Base-by-base conservation (phyloP, 37 sponge, comb jelly and placozoan genomes). In the Agelas oroides region DNA sequence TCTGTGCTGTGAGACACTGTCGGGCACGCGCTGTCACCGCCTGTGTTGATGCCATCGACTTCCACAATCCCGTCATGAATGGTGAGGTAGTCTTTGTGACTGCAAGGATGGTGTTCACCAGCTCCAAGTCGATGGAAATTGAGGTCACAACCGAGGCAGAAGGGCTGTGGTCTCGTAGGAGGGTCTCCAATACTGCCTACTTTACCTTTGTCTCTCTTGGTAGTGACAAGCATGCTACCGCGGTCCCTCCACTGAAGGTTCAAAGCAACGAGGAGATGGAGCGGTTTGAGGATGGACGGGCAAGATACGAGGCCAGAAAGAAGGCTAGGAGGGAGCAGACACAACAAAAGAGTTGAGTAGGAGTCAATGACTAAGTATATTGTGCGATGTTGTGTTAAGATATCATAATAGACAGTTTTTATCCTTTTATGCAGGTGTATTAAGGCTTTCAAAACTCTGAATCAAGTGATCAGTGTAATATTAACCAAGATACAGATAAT, bases 131-230 rank as follows among this genome's bases (percentile, higher is more conserved):
- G 23, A 84, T 96, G 85, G 80, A 85, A 72, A 85, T 96, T 77
- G 87, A 90, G 67, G 89, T 92, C 23, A 73, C 70, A 0, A 77
- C 80, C 0, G 86, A 89, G 24, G 86, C 95, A 2, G 95, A 93
- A 46, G 82, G 92, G 41, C 59, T 79, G 46, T 34, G 1, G 16
- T 27, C 73, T 1, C 74, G 76, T 19, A 27, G 75, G 20, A 73
- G 94, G 46, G 70, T 90, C 5, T 82, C 94, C 0, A 93, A 86
- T 52, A 83, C 71, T 18, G 96, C 96, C 19, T 93, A 87, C 72
- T 95, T 95, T 69, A 95, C 88, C 0, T 95, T 93, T 87, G 96
- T 95, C 23, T 95, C 91, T 35, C 70, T 95, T 52, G 87, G 91
- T 6, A 66, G 79, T 54, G 85, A 75, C 46, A 25, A 31, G 2